Conservation (phyloP, 2,888 invertebrate genomes). For the Agrochola lychnidis region DNA sequence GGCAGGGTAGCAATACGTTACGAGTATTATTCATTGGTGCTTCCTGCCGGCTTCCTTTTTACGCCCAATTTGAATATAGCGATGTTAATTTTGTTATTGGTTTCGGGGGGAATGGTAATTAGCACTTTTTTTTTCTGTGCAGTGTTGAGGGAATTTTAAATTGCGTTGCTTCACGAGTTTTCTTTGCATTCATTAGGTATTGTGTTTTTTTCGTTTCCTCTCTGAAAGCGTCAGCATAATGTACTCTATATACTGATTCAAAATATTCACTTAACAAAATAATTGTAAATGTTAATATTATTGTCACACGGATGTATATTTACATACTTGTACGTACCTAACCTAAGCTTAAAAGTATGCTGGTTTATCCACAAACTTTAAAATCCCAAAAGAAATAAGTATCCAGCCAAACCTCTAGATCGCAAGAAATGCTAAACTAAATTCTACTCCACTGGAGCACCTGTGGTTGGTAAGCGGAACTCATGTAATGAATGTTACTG, state of each 20-base stretch:
- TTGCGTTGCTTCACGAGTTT: conserved; percentile 36
- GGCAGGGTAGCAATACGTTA: conserved; percentile 74
- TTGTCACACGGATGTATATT: neutral
- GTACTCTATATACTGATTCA: too few species aligned
- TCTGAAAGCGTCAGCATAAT: neutral
- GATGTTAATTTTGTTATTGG: conserved; percentile 65
- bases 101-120: conserved; percentile 47
- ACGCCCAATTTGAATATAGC: conserved; percentile 62
- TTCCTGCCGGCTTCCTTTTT: conserved; percentile 68
- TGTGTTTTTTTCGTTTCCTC: neutral
- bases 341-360: neutral
- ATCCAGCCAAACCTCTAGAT: neutral
- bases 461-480: conserved; percentile 47
- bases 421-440: conserved; percentile 47
- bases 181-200: conserved; percentile 20
- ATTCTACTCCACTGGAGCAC: conserved; percentile 54
- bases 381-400: neutral
- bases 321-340: neutral
- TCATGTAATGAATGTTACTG: conserved; percentile 64
- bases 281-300: neutral
- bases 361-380: neutral
- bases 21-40: conserved; percentile 73
- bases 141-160: conserved; percentile 42
- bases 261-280: neutral
- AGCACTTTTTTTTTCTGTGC: conserved; percentile 20